Evolutionary conservation across 2,888 invertebrate species (phyloP).

Genomic region (Scaeva pyrastri): DNA sequence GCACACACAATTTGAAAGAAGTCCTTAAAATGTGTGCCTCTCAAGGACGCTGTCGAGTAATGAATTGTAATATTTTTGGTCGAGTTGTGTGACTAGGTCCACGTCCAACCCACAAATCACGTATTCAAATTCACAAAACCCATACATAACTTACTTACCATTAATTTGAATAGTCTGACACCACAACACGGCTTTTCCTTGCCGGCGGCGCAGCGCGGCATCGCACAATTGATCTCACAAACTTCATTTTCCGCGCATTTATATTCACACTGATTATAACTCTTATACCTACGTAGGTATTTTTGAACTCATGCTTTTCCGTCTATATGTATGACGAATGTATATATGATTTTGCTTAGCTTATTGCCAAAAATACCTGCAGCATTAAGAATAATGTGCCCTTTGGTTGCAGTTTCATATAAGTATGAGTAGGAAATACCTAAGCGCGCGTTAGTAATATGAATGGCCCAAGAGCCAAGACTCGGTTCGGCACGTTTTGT

Average conservation of each 20-base stretch:
- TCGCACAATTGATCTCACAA: constrained; percentile 51
- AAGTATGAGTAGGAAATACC: constrained; percentile 9
- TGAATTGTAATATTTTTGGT: no score
- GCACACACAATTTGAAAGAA: no score
- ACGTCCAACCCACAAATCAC: no score
- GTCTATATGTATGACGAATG: neutral
- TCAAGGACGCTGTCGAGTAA: no score
- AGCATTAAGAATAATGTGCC: constrained; percentile 56
- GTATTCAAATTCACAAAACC: neutral
- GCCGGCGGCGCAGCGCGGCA: neutral
- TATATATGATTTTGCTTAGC: neutral
- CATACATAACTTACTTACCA: constrained; percentile 26
- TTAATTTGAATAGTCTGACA: constrained; percentile 26
- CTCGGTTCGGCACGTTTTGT: constrained; percentile 11
- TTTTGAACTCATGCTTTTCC: neutral
- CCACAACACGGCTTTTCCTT: no score
- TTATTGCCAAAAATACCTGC: constrained; percentile 57
- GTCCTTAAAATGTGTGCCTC: no score
- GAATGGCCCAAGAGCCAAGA: constrained; percentile 35
- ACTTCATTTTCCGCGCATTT: constrained; percentile 50
- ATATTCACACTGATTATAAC: constrained; percentile 29
- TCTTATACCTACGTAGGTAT: neutral
- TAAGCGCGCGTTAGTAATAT: constrained; percentile 51
- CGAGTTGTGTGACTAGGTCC: no score
- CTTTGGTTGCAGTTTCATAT: constrained; percentile 10